A percentile compares a stretch with the other conserved stretches of the same genome.
These are phyloP conservation scores for Pheucticus melanocephalus DNA, from an alignment of 2,113 vertebrate species.

Conservation along the genomic window DNA sequence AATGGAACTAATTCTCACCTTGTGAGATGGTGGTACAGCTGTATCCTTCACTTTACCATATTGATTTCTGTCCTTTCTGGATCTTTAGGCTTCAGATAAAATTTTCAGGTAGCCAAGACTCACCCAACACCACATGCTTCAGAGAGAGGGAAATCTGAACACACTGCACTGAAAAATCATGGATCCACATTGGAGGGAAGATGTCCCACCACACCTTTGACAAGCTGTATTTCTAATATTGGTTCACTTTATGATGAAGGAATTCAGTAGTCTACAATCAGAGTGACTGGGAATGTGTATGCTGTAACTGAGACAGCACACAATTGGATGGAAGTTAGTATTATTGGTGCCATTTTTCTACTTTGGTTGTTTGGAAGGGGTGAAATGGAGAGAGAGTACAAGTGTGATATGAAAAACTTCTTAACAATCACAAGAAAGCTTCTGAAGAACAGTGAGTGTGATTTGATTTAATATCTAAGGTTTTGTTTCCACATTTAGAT, in stretches of 20 bases:
- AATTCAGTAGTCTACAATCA: neutral
- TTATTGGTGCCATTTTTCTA: neutral
- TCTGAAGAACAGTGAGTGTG: neutral
- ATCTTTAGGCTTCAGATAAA: neutral
- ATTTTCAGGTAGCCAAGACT: neutral
- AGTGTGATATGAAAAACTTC: neutral
- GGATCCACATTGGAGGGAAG: neutral
- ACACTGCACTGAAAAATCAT: neutral
- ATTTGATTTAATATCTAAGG: neutral
- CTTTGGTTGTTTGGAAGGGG: neutral
- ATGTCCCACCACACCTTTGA: neutral
- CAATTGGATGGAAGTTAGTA: neutral
- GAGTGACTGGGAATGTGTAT: neutral
- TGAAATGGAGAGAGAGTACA: neutral
- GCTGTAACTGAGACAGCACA: neutral
- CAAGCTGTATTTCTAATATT: neutral
- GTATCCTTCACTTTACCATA: neutral
- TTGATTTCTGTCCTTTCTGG: neutral
- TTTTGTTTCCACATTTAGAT: neutral
- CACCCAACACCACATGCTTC: neutral
- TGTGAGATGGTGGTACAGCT: neutral
- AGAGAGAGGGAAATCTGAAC: neutral
- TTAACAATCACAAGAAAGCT: neutral
- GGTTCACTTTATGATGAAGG: neutral
- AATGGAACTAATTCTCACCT: neutral